Evolutionary conservation across 2,797 vertebrate genomes (phyloP), one percentile per base, ranked within the genome.

Genomic region (Myioborus miniatus): DNA sequence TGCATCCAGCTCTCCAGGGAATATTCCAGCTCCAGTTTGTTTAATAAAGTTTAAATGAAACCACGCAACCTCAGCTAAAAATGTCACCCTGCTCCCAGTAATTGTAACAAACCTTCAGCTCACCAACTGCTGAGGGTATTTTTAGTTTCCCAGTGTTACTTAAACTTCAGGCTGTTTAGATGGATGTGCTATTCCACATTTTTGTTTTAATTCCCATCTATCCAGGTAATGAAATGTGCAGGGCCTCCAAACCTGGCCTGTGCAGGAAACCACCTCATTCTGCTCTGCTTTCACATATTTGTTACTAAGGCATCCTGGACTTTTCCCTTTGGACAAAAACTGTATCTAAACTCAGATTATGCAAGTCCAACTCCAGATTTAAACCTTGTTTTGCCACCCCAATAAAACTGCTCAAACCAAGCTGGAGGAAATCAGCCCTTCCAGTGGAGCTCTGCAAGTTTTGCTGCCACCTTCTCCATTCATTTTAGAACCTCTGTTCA

Each of bases 11-110:
- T 84, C 95, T 49, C 76, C 75, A 41, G 84, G 92, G 96, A 97
- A 94, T 32, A 58, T 24, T 15, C 1, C 1, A 94, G 79, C 92
- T 89, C 82, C 68, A 81, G 55, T 87, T 86, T 94, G 94, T 94
- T 97, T 94, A 96, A 97, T 95, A 90, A 96, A 85, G 94, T 91
- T 94, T 94, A 95, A 96, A 90, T 93, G 84, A 96, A 95, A 93
- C 50, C 46, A 46, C 11, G 20, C 83, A 81, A 83, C 72, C 94
- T 91, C 95, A 84, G 91, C 89, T 94, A 85, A 96, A 95, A 96
- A 49, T 64, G 89, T 89, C 88, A 88, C 65, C 6, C 20, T 24
- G 79, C 72, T 88, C 81, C 59, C 30, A 65, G 79, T 80, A 94
- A 89, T 16, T 79, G 63, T 71, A 84, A 77, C 67, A 91, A 87